A percentile compares a stretch with the other conserved stretches of the same genome.
phyloP scores from a whole-genome alignment of 2,888 invertebrate genomes.

The Sarcophaga caerulescens region DNA sequence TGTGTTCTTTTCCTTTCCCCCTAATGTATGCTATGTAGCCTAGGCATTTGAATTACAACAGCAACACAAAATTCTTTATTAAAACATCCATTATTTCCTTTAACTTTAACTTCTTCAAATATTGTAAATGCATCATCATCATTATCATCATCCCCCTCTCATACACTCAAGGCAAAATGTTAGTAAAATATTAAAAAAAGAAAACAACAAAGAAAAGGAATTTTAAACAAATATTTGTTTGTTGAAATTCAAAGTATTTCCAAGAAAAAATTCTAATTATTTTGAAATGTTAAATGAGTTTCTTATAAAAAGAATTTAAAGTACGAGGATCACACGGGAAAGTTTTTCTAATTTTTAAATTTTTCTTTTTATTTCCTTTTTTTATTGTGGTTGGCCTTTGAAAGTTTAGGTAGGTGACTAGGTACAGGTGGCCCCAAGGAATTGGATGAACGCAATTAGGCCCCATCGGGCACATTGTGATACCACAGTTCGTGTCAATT shows the following conservation, averaged over 20 bases:
- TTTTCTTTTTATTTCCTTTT: too few relatives aligned
- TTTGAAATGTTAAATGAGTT: too few relatives aligned
- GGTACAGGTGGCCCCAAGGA: too few relatives aligned
- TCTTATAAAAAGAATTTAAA: too few relatives aligned
- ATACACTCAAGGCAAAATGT: not conserved
- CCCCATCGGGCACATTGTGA: too few relatives aligned
- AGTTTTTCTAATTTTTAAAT: too few relatives aligned
- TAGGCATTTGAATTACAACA: constrained; percentile 24
- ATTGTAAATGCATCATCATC: not conserved
- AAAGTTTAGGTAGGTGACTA: too few relatives aligned
- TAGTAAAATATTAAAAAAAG: not conserved
- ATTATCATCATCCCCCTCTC: not conserved
- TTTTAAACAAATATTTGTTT: not conserved
- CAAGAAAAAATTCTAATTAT: not conserved
- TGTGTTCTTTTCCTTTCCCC: not conserved
- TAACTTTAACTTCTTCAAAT: not conserved
- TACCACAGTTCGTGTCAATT: too few relatives aligned
- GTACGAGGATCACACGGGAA: too few relatives aligned
- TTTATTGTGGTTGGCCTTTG: too few relatives aligned
- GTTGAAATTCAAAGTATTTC: not conserved
- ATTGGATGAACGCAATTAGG: too few relatives aligned
- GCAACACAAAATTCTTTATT: constrained; percentile 18
- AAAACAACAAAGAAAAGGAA: not conserved
- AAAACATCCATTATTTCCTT: constrained; percentile 22
- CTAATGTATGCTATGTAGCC: too few relatives aligned